phyloP scores from a whole-genome alignment of 2,113 vertebrate genomes.

The Petrocephalus microphthalmus region DNA sequence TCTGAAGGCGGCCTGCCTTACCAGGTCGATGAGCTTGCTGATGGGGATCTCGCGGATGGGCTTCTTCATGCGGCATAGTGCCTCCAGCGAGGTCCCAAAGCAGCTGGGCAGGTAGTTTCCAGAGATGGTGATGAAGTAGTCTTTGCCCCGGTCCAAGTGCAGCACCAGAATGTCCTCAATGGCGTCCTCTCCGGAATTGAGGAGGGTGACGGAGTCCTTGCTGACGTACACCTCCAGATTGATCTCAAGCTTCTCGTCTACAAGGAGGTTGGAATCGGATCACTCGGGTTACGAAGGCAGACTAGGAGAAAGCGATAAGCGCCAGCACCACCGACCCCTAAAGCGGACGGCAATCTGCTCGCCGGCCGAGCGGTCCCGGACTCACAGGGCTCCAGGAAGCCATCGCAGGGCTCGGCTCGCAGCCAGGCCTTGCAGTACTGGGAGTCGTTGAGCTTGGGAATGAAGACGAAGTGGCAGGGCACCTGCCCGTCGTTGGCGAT shows the following conservation, averaged over 20 bases:
- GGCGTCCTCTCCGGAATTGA: slow-evolving; percentile 85
- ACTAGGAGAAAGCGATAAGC: not conserved
- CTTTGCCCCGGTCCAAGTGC: slow-evolving; percentile 91
- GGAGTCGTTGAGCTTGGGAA: slow-evolving; percentile 85
- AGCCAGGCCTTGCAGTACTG: slow-evolving; percentile 96
- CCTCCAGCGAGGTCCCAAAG: slow-evolving; percentile 93
- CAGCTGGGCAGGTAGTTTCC: slow-evolving; percentile 94
- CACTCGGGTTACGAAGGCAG: not conserved
- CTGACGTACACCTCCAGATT: slow-evolving; percentile 91
- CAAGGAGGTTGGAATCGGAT: not conserved
- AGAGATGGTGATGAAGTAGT: slow-evolving; percentile 94
- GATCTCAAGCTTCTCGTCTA: slow-evolving; percentile 86
- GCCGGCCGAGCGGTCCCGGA: slow-evolving; percentile 16
- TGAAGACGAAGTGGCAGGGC: slow-evolving; percentile 89
- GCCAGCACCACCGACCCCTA: not conserved
- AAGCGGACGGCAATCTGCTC: not conserved
- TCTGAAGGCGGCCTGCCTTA: slow-evolving; percentile 52
- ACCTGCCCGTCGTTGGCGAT: slow-evolving; percentile 95
- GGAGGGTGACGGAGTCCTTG: slow-evolving; percentile 88
- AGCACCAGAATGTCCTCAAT: slow-evolving; percentile 97
- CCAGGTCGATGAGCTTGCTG: slow-evolving; percentile 95
- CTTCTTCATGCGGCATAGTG: slow-evolving; percentile 89
- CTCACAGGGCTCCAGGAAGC: slow-evolving; percentile 89
- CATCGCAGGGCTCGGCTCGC: slow-evolving; percentile 85
- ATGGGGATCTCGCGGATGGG: slow-evolving; percentile 92